Evolutionary conservation across 2,113 vertebrate species (phyloP).

Genomic region (Poeciliopsis retropinna): DNA sequence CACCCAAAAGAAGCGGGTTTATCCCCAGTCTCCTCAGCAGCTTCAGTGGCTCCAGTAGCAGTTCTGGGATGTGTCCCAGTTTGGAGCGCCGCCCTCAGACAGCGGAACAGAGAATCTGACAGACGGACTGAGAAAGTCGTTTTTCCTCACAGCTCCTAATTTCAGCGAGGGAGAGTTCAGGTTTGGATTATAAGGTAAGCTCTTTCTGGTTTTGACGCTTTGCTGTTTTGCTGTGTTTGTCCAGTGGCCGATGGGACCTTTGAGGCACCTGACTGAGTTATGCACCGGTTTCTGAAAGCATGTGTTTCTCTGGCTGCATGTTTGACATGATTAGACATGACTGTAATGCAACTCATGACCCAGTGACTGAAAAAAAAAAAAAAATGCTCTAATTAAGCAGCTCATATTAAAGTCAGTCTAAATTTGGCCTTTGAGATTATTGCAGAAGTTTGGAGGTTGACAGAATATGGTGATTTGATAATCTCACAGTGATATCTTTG

Average conservation of each 20-base stretch:
- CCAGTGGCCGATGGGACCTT: not conserved
- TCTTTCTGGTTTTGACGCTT: not conserved
- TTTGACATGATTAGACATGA: not conserved
- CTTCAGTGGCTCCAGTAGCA: constrained; percentile 25
- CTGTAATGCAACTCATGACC: too few species aligned
- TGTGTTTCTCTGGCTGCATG: not conserved
- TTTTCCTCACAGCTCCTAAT: not conserved
- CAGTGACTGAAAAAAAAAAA: not conserved
- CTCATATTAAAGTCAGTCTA: not conserved
- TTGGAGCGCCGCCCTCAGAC: constrained; percentile 59
- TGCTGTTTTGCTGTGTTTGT: not conserved
- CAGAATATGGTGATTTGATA: not conserved
- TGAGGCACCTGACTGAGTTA: constrained; percentile 39
- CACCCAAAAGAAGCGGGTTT: not conserved
- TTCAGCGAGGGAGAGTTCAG: not conserved
- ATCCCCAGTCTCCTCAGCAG: not conserved
- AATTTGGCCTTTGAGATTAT: too few species aligned
- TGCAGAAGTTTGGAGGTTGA: not conserved
- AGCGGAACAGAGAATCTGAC: constrained; percentile 25
- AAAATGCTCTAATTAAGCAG: not conserved
- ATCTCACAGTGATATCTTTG: not conserved
- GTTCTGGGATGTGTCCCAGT: constrained; percentile 36
- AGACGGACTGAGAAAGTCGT: constrained; percentile 21
- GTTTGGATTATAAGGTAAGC: constrained; percentile 28
- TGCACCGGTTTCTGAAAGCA: not conserved